phyloP scores from a whole-genome alignment of 1,140 invertebrate genomes.

The Drosophila nannoptera region DNA sequence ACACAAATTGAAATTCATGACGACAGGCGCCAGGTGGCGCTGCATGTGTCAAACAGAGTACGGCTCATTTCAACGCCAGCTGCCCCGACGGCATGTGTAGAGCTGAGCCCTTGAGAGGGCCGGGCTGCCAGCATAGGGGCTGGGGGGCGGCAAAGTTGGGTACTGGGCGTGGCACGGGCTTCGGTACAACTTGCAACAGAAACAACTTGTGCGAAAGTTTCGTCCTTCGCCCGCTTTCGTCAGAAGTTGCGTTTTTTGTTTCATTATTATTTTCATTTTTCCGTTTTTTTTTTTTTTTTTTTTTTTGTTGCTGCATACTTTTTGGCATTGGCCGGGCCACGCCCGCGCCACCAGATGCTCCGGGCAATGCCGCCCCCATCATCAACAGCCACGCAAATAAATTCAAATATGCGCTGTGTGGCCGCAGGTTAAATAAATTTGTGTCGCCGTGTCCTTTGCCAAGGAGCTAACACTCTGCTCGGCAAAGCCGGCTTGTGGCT shows the following conservation, averaged over 20 bases:
- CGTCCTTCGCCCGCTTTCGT: constrained; percentile 37
- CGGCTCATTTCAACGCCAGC: constrained; percentile 58
- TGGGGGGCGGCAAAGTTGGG: background rate
- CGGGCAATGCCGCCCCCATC: background rate
- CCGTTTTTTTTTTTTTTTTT: constrained; percentile 1
- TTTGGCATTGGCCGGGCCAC: constrained; percentile 68
- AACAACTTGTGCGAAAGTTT: constrained; percentile 64
- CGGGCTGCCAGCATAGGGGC: background rate
- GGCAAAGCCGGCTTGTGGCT: constrained; percentile 20
- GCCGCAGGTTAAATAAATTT: constrained; percentile 74
- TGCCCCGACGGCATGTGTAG: constrained; percentile 7
- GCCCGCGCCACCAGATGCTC: constrained; percentile 17
- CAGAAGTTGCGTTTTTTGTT: constrained; percentile 48
- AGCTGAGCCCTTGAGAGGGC: constrained; percentile 10
- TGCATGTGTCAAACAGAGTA: constrained; percentile 65
- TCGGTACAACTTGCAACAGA: constrained; percentile 62
- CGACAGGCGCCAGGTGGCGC: constrained; percentile 64
- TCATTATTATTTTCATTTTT: no score
- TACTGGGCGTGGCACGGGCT: constrained; percentile 19
- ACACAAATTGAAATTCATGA: constrained; percentile 67
- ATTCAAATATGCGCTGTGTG: constrained; percentile 72
- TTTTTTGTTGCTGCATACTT: constrained; percentile 47
- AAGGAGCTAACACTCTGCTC: constrained; percentile 4
- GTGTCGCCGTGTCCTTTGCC: constrained; percentile 31
- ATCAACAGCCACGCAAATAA: constrained; percentile 55